Evolutionary conservation across 2,888 invertebrate genomes (phyloP), one percentile per base, ranked within the genome.

Genomic region (Odontocolon sp.): DNA sequence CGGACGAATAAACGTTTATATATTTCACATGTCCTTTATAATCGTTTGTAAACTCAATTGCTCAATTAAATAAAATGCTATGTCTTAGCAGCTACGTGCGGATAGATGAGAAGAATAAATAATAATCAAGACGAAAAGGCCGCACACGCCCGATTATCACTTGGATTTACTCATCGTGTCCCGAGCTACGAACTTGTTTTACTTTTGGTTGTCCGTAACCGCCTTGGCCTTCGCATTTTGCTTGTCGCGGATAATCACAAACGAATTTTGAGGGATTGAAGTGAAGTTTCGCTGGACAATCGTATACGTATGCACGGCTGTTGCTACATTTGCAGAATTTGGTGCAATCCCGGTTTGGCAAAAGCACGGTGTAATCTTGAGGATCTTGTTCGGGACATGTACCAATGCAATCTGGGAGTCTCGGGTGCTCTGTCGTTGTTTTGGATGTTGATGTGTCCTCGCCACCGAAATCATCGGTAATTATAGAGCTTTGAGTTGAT

Each of bases 301-400:
- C 2, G 14, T 79, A 70, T 0, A 80, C 77, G 14, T 71, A 73
- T 0, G 80, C 28, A 26, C 28, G 8, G 9, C 80, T 80, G 8
- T 68, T 64, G 14, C 77, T 73, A 33, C 86, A 86, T 14, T 80
- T 68, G 54, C 87, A 86, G 70, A 81, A 87, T 31, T 83, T 85
- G 0, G 77, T 76, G 54, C 85, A 85, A 16, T 85, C 82, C 0
- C 50, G n/a, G 31, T 86, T 79, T 1, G 82, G 72, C 16, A 85
- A 61, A 6, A 81, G 59, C 6, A 74, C 45, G 6, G 73, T 61
- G 16, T 70, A 11, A 9, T 70, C 52, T 3, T 3, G 9, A 0
- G 66, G 66, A 18, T 80, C 68, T 2, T 1, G 3, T 6, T 3
- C 2, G 2, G 83, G 81, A 38, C 86, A 87, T 0, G 14, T 67